A percentile compares a stretch with the other conserved stretches of the same genome.
Conservation (phyloP, 2,113 vertebrate genomes). For the Seriola aureovittata region DNA sequence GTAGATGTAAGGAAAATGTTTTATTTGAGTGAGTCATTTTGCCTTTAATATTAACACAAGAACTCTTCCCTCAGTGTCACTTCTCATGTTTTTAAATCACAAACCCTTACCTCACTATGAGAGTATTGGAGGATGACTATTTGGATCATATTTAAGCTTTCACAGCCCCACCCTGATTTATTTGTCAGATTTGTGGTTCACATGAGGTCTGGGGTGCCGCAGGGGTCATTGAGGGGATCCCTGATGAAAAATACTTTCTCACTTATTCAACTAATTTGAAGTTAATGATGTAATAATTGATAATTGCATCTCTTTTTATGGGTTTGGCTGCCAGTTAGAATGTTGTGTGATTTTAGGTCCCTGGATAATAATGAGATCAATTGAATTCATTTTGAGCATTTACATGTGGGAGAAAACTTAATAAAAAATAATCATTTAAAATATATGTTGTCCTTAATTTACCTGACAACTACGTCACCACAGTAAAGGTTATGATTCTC, state of each 20-base stretch:
- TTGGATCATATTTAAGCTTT: slow-evolving; percentile 18
- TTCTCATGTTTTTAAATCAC: slow-evolving; percentile 22
- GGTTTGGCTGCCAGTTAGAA: background rate
- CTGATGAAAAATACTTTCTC: background rate
- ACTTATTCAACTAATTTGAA: slow-evolving; percentile 10
- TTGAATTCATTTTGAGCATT: no score
- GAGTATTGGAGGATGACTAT: background rate
- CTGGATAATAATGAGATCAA: no score
- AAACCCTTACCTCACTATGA: slow-evolving; percentile 11
- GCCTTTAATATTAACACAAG: slow-evolving; percentile 4
- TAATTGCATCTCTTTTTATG: background rate
- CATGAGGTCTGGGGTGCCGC: slow-evolving; percentile 29
- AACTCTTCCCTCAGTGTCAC: background rate
- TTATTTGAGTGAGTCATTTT: slow-evolving; percentile 5
- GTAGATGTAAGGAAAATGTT: background rate
- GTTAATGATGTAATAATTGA: background rate
- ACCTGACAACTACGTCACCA: background rate
- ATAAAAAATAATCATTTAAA: no score
- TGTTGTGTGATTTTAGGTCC: no score
- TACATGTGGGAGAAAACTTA: no score
- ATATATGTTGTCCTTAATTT: no score
- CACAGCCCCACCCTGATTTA: slow-evolving; percentile 13
- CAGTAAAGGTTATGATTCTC: background rate
- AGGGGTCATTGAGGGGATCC: slow-evolving; percentile 1
- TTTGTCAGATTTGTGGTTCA: slow-evolving; percentile 24